phyloP scores from a whole-genome alignment of 2,888 invertebrate species.

The Phalangium opilio region DNA sequence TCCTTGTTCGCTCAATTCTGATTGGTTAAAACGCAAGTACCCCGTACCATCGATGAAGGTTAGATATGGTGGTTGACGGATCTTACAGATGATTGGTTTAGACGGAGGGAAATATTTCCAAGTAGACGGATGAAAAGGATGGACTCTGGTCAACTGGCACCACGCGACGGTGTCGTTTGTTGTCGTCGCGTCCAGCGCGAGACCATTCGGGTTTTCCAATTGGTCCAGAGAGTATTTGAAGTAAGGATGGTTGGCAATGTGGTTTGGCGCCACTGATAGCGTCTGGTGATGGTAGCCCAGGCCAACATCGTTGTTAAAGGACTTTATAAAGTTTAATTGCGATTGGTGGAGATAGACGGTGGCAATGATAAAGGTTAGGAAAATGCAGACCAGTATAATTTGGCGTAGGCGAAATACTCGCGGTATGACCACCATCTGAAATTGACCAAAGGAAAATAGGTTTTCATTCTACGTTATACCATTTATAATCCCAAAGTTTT shows the following conservation, averaged over 20 bases:
- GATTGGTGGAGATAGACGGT: too few species aligned
- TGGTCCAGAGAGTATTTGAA: constrained; percentile 10
- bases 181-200: too few species aligned
- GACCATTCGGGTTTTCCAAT: constrained; percentile 1
- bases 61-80: not conserved
- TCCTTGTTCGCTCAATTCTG: not conserved
- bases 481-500: too few species aligned
- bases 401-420: too few species aligned
- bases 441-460: too few species aligned
- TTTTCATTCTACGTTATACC: too few species aligned
- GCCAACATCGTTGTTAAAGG: not conserved
- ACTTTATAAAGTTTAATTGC: too few species aligned
- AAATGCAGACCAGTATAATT: too few species aligned
- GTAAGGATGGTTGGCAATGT: constrained; percentile 9
- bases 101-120: constrained; percentile 4
- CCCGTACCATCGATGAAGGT: constrained; percentile 5
- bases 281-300: not conserved
- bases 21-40: constrained; percentile 2
- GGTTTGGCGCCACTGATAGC: not conserved
- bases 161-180: constrained; percentile 1
- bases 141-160: constrained; percentile 9
- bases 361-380: too few species aligned
- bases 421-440: too few species aligned
- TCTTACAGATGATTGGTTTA: constrained; percentile 7
- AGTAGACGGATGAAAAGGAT: constrained; percentile 14